Conservation (phyloP, 2,888 invertebrate genomes). For the Drosophila macrospina region DNA sequence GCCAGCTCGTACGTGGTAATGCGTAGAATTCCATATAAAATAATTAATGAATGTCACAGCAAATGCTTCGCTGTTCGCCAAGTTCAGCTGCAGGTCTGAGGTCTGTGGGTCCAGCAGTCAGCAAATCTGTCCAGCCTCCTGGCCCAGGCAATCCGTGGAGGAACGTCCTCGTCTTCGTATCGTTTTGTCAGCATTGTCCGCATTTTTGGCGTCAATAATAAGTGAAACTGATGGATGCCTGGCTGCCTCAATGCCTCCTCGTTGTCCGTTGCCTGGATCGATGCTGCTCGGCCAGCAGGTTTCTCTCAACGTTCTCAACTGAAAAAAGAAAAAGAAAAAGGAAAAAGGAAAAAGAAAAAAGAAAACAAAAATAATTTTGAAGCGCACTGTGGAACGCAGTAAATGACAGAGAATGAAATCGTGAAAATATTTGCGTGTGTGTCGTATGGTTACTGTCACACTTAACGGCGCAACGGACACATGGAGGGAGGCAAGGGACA, state of each 20-base stretch:
- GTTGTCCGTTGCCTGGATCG: neutral
- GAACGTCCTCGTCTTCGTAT: conserved; percentile 65
- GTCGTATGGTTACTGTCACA: conserved; percentile 82
- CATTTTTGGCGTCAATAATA: conserved; percentile 85
- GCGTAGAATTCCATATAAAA: conserved; percentile 84
- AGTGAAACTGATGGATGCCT: conserved; percentile 84
- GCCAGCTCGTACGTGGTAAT: conserved; percentile 84
- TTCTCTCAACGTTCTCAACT: conserved; percentile 15
- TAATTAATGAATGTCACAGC: conserved; percentile 85
- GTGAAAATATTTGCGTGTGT: conserved; percentile 85
- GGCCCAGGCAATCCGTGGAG: conserved; percentile 26
- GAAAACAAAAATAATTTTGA: conserved; percentile 78
- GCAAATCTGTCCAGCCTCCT: conserved; percentile 2
- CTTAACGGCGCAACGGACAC: conserved; percentile 61
- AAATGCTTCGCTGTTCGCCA: conserved; percentile 71
- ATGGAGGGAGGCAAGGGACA: conserved; percentile 18
- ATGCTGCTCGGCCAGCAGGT: conserved; percentile 26
- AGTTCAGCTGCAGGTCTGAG: conserved; percentile 39
- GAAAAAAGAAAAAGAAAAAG: conserved; percentile 1
- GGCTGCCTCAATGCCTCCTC: conserved; percentile 3
- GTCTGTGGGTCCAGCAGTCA: conserved; percentile 23
- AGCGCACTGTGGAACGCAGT: conserved; percentile 84
- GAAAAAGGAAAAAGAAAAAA: neutral
- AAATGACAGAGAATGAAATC: conserved; percentile 84
- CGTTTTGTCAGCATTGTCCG: conserved; percentile 85